These are phyloP conservation scores for Ganaspis sp. DNA, from an alignment of 1,140 invertebrate genomes.

Conservation along the genomic window DNA sequence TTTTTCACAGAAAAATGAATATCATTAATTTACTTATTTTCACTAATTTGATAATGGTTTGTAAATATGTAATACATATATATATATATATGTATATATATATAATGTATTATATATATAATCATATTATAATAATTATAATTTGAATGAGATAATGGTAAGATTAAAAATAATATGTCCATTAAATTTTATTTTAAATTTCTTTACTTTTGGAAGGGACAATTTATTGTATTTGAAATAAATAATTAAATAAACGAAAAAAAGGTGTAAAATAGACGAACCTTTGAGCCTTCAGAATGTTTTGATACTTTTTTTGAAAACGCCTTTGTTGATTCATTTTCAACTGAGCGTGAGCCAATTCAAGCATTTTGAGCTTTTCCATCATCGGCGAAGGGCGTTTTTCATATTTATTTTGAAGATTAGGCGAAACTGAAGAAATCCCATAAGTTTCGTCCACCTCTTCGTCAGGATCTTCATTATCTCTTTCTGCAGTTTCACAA, in stretches of 20 bases:
- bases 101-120: too few species aligned
- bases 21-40: neutral
- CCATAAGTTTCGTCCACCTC: slow-evolving; percentile 59
- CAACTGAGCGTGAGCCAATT: neutral
- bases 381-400: neutral
- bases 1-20: neutral
- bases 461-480: slow-evolving; percentile 59
- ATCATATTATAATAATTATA: too few species aligned
- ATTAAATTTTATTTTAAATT: too few species aligned
- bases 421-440: neutral
- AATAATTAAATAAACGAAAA: neutral
- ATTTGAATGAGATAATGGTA: too few species aligned
- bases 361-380: slow-evolving; percentile 1
- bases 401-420: slow-evolving; percentile 22
- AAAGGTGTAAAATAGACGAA: neutral
- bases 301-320: neutral
- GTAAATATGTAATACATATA: too few species aligned
- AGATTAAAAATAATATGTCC: too few species aligned
- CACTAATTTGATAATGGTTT: too few species aligned
- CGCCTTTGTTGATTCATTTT: neutral
- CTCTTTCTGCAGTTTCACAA: slow-evolving; percentile 42
- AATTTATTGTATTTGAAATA: too few species aligned
- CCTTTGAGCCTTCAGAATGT: neutral
- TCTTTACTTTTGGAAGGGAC: too few species aligned
- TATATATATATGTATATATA: too few species aligned